Evolutionary conservation across 2,113 vertebrate species (phyloP).

Genomic region (Scytalopus superciliaris): DNA sequence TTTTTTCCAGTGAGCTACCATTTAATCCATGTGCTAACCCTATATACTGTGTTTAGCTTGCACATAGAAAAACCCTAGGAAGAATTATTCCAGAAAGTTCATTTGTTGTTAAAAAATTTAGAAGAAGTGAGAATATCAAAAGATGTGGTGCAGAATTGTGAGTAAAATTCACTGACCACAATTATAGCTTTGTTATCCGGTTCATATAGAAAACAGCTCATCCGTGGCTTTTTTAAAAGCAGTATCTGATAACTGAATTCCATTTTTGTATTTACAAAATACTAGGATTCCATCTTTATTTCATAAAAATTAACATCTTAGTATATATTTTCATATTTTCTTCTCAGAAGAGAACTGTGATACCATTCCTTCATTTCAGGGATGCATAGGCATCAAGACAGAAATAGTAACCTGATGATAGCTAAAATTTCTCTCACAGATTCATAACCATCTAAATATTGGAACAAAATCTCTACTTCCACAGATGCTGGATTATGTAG

Average conservation of each 20-base stretch:
- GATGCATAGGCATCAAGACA: not conserved
- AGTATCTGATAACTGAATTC: not conserved
- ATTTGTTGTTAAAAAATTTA: not conserved
- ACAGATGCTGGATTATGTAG: accelerated
- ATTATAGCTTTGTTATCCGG: not conserved
- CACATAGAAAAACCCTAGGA: not conserved
- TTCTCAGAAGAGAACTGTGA: not conserved
- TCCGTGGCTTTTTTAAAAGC: not conserved
- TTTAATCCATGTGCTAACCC: not conserved
- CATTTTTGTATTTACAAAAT: not conserved
- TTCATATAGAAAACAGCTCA: not conserved
- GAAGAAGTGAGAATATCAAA: not conserved
- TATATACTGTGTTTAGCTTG: not conserved
- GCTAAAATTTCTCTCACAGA: not conserved
- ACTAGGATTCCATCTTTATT: not conserved
- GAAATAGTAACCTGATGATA: not conserved
- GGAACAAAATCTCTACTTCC: not conserved
- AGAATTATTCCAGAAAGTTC: not conserved
- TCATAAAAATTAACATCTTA: not conserved
- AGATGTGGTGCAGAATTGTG: not conserved
- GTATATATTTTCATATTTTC: not conserved
- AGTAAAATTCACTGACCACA: not conserved
- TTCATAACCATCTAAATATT: not conserved
- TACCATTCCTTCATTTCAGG: not conserved
- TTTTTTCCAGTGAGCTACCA: not conserved